phyloP scores from a whole-genome alignment of 2,113 vertebrate genomes.

The Dipodomys merriami region DNA sequence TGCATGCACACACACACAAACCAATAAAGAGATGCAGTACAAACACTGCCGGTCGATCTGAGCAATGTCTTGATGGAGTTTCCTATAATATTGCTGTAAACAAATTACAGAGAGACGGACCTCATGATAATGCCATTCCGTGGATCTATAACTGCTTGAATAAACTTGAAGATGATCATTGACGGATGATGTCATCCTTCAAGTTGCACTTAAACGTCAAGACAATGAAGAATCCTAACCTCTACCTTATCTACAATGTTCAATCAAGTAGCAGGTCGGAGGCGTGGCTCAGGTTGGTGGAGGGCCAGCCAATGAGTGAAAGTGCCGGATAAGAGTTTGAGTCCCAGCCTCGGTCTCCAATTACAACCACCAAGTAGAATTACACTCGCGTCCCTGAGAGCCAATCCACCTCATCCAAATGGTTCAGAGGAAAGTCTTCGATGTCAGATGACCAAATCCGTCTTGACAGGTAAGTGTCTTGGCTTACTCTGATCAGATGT shows the following conservation, averaged over 20 bases:
- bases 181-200: conserved; percentile 13
- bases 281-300: too few relatives aligned
- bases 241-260: neutral
- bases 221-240: conserved; percentile 50
- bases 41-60: conserved; percentile 14
- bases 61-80: conserved; percentile 54
- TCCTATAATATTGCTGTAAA: conserved; percentile 62
- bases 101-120: conserved; percentile 56
- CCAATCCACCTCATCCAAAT: neutral
- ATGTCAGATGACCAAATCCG: neutral
- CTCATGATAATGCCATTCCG: conserved; percentile 46
- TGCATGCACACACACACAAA: too few relatives aligned
- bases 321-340: too few relatives aligned
- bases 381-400: neutral
- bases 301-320: too few relatives aligned
- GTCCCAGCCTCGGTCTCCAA: too few relatives aligned
- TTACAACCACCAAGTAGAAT: neutral
- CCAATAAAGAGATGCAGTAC: neutral
- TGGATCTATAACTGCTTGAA: conserved; percentile 49
- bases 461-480: neutral
- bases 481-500: neutral
- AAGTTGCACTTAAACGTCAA: neutral
- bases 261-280: too few relatives aligned
- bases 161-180: conserved; percentile 58
- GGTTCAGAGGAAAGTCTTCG: neutral